Evolutionary conservation across 2,113 vertebrate genomes (phyloP).

Genomic region (Salvelinus fontinalis): DNA sequence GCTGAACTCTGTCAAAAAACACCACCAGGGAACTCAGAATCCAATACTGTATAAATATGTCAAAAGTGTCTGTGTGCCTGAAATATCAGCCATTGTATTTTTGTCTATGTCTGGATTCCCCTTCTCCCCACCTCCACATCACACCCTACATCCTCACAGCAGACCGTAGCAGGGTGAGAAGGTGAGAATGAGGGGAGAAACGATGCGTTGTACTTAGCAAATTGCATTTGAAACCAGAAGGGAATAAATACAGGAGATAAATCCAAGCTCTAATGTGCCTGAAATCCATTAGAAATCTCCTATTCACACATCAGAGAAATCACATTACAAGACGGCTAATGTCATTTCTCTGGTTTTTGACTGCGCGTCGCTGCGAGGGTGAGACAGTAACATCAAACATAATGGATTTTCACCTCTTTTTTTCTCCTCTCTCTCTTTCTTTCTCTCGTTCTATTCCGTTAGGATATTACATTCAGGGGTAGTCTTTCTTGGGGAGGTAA

Average conservation of each 20-base stretch:
- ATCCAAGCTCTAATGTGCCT: slow-evolving; percentile 75
- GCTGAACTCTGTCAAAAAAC: neutral
- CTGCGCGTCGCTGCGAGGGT: slow-evolving; percentile 51
- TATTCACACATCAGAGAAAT: slow-evolving; percentile 78
- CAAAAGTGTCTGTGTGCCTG: slow-evolving; percentile 31
- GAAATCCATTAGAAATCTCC: slow-evolving; percentile 82
- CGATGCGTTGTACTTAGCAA: slow-evolving; percentile 74
- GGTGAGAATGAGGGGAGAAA: slow-evolving; percentile 25
- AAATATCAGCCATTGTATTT: slow-evolving; percentile 49
- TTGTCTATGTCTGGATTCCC: slow-evolving; percentile 28
- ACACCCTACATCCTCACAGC: slow-evolving; percentile 39
- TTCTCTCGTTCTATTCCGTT: slow-evolving; percentile 25
- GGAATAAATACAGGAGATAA: slow-evolving; percentile 80
- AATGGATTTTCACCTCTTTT: slow-evolving; percentile 70
- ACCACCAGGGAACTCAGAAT: slow-evolving; percentile 36
- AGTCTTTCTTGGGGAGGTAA: slow-evolving; percentile 50
- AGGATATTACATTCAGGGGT: slow-evolving; percentile 38
- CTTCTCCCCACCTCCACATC: neutral
- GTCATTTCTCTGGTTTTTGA: slow-evolving; percentile 71
- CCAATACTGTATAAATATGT: slow-evolving; percentile 40
- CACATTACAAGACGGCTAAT: slow-evolving; percentile 78
- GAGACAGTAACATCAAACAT: slow-evolving; percentile 76
- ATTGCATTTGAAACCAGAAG: slow-evolving; percentile 74
- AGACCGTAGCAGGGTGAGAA: slow-evolving; percentile 48
- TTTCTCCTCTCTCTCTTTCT: slow-evolving; percentile 24